Evolutionary conservation across 2,113 vertebrate genomes (phyloP), one percentile per base, ranked within the genome.

Genomic region (Octodon degus): DNA sequence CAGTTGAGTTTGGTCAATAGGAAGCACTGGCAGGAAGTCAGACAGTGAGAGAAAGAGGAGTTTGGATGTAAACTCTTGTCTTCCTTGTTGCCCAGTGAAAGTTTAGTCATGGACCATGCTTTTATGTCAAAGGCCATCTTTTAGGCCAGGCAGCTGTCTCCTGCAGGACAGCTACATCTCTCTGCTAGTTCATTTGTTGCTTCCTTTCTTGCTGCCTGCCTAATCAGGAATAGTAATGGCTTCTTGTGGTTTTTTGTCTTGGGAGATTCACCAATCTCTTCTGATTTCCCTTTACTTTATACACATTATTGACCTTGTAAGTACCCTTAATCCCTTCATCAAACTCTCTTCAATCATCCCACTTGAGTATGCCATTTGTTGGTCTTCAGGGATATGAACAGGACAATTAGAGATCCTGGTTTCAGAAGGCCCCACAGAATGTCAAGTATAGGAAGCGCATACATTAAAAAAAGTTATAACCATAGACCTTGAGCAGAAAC

Each of bases 381-480:
- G 90, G 68, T 91, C 74, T 8, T 65, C 77, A 47, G 76, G 24
- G 19, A 87, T 24, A n/a, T 60, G 34, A 83, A 34, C 63, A 85
- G 12, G 14, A 27, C 37, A 47, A 80, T 53, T 91, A 90, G 86
- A 89, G 37, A 58, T n/a, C 32, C 16, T 60, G 25, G 4, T 91
- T 85, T 70, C 24, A 58, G 34, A 93, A 96, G 30, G 14, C 20
- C 93, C 50, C 68, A 87, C 62, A 84, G 68, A 83, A 74, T 65
- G 43, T 22, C 27, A 62, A 86, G 50, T 86, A 63, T 50, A 40
- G 70, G n/a, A 86, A 83, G 22, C 65, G 34, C 76, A 70, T 9
- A 50, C 10, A 32, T n/a, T 60, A 84, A 62, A 90, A 43, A 62
- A 79, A 11, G 3, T 7, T 77, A 16, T 24, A 83, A 67, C 6